Evolutionary conservation across 2,888 invertebrate species (phyloP).

Genomic region (Sminthurinus aureus): DNA sequence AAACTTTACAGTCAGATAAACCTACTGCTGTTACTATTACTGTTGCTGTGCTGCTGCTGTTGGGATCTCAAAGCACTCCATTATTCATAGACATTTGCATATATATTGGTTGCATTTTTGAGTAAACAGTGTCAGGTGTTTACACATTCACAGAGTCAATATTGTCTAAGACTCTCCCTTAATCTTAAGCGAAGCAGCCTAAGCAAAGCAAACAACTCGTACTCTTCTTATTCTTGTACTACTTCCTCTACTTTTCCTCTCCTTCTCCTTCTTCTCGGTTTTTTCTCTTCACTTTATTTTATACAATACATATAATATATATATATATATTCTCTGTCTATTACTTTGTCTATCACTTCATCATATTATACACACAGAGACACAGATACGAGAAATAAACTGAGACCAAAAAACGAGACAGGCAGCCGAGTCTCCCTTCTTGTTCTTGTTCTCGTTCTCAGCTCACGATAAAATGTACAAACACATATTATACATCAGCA

Average conservation of each 20-base stretch:
- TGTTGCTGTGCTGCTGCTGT: conserved; percentile 40
- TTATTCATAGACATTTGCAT: conserved; percentile 62
- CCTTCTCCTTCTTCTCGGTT: background rate
- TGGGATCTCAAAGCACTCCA: conserved; percentile 61
- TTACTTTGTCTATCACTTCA: background rate
- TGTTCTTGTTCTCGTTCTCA: background rate
- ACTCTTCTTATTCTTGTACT: conserved; percentile 1
- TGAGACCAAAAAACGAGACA: background rate
- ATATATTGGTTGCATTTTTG: conserved; percentile 62
- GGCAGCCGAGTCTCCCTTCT: background rate
- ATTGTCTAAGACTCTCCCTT: conserved; percentile 61
- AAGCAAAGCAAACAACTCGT: conserved; percentile 60
- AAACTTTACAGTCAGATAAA: conserved; percentile 59
- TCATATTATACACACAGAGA: conserved; percentile 16
- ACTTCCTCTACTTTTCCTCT: background rate
- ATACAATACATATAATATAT: background rate
- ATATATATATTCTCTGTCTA: background rate
- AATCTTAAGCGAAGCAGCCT: conserved; percentile 60
- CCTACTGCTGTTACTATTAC: conserved; percentile 19
- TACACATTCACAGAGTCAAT: conserved; percentile 61
- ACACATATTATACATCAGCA: background rate
- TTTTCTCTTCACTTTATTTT: conserved; percentile 20
- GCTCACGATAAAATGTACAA: background rate
- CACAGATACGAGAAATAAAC: background rate
- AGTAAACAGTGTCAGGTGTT: conserved; percentile 61